These are phyloP conservation scores for Saxidomus purpurata DNA, from an alignment of 1,140 invertebrate species.

Conservation along the genomic window DNA sequence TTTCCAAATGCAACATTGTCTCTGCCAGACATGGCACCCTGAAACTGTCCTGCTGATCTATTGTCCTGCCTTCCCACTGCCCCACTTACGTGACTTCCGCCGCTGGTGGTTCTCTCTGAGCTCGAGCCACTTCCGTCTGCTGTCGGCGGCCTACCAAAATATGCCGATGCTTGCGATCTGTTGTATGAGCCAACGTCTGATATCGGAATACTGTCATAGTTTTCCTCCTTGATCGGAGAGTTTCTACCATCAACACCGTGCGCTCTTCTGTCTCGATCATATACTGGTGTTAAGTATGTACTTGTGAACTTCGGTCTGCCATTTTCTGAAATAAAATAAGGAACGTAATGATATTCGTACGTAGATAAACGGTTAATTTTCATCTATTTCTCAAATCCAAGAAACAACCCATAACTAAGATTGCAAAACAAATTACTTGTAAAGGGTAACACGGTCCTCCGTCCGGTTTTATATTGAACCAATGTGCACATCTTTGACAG, in stretches of 20 bases:
- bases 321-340: conserved; percentile 34
- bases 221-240: not conserved
- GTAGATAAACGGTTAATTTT: too few relatives aligned
- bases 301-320: not conserved
- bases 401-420: too few relatives aligned
- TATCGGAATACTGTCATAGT: conserved; percentile 36
- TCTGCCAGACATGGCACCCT: not conserved
- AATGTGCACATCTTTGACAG: too few relatives aligned
- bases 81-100: not conserved
- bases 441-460: too few relatives aligned
- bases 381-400: too few relatives aligned
- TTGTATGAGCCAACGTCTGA: not conserved
- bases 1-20: conserved; percentile 38
- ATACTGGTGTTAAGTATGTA: conserved; percentile 19
- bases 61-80: not conserved
- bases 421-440: not conserved
- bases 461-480: too few relatives aligned
- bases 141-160: not conserved
- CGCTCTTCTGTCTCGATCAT: not conserved
- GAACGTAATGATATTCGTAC: too few relatives aligned
- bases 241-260: conserved; percentile 12
- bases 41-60: not conserved
- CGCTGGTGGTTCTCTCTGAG: not conserved
- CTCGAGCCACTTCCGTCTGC: not conserved
- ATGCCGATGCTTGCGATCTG: not conserved